phyloP scores from a whole-genome alignment of 2,113 vertebrate genomes.

The Gadus chalcogrammus region DNA sequence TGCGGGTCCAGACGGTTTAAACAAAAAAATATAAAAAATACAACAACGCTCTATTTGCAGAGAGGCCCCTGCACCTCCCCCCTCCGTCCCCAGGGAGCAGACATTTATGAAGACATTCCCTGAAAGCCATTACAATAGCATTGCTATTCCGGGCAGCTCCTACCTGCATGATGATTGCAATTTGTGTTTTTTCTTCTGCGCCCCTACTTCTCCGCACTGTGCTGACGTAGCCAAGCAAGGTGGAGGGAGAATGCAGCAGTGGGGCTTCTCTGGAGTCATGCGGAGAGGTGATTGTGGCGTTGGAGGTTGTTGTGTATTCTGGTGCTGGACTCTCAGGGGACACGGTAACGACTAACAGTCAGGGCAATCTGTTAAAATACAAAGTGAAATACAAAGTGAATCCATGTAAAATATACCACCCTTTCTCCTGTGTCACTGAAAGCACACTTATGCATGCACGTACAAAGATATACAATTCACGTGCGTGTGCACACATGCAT shows the following conservation, averaged over 20 bases:
- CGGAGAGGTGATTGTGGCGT: slow-evolving; percentile 30
- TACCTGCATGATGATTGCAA: slow-evolving; percentile 55
- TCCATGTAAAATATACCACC: too few relatives aligned
- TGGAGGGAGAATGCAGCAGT: slow-evolving; percentile 33
- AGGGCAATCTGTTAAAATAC: too few relatives aligned
- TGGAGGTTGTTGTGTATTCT: too few relatives aligned
- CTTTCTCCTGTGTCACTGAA: too few relatives aligned
- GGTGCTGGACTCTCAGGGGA: too few relatives aligned
- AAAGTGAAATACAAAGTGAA: too few relatives aligned
- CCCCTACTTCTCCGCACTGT: slow-evolving; percentile 12
- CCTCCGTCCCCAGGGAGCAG: slow-evolving; percentile 59
- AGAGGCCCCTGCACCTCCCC: slow-evolving; percentile 29
- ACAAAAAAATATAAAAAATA: slow-evolving; percentile 27
- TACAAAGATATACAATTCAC: too few relatives aligned
- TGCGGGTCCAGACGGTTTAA: slow-evolving; percentile 41
- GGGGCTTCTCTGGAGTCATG: slow-evolving; percentile 40
- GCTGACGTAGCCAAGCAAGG: slow-evolving; percentile 20
- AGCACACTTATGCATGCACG: too few relatives aligned
- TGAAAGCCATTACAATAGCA: slow-evolving; percentile 65
- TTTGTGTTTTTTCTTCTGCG: slow-evolving; percentile 39
- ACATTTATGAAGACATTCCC: slow-evolving; percentile 76
- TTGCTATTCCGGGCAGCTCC: slow-evolving; percentile 60
- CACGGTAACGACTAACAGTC: too few relatives aligned
- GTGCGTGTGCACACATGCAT: too few relatives aligned
- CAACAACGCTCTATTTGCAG: slow-evolving; percentile 29